Evolutionary conservation across 1,140 invertebrate species (phyloP).

Genomic region (Drosophila nannoptera): DNA sequence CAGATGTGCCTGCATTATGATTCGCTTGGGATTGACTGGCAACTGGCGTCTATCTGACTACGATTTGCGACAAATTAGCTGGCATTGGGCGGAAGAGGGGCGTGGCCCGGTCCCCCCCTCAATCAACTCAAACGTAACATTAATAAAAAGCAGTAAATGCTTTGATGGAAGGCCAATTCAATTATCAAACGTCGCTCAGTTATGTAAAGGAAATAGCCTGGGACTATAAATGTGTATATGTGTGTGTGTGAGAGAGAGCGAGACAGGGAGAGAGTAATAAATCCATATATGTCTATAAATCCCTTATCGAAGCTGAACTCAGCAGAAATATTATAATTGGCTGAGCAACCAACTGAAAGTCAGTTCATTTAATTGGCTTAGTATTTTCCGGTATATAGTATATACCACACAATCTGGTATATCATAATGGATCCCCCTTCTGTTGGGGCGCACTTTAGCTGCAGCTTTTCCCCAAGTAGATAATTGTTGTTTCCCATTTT

Average conservation of each 20-base stretch:
- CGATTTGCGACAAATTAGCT: conserved; percentile 65
- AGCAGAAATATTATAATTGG: too few species aligned
- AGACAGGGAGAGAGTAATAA: too few species aligned
- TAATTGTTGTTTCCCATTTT: conserved; percentile 30
- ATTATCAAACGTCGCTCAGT: neutral
- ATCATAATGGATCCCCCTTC: too few species aligned
- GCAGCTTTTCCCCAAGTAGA: neutral
- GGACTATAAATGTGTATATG: neutral
- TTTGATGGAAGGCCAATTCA: conserved; percentile 7
- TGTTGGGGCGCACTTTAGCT: too few species aligned
- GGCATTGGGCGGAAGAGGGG: conserved; percentile 13
- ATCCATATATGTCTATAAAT: too few species aligned
- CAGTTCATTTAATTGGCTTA: too few species aligned
- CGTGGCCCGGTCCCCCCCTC: neutral
- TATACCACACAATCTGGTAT: too few species aligned
- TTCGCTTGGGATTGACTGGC: conserved; percentile 7
- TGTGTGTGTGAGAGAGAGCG: too few species aligned
- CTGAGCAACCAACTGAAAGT: too few species aligned
- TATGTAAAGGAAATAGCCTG: neutral
- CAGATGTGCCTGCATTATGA: conserved; percentile 18
- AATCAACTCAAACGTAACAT: neutral
- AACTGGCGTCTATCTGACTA: conserved; percentile 27
- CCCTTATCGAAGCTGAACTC: too few species aligned
- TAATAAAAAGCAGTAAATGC: conserved; percentile 4
- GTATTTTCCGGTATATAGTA: too few species aligned